Base-by-base conservation (phyloP, 2,113 vertebrate species). In the Chamaea fasciata region DNA sequence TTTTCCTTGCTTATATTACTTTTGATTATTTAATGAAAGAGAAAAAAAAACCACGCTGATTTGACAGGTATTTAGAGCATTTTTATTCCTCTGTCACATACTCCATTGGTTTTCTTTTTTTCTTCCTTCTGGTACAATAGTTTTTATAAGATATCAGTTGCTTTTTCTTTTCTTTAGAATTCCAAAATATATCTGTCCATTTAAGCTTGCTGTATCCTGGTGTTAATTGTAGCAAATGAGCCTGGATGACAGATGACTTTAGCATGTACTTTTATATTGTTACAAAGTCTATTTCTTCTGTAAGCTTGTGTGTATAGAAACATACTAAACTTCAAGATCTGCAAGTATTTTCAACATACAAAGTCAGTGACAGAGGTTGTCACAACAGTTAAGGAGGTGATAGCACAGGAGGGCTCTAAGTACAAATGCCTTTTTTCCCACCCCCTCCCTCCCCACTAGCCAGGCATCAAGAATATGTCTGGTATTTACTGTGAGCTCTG, bases 1-100 rank as follows among this genome's bases (percentile, higher is more conserved):
- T 64, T 41, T 96, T 83, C 88, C 62, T 82, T 97, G 57, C 75
- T 92, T 89, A 79, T 84, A 71, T 94, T 87, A 39, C 79, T 50
- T 94, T 96, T 92, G 81, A 56, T 89, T 81, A 78, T 42, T 74
- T 65, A 93, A 93, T 92, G 77, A 24, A 35, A 93, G 35, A 88
- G 39, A 83, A 96, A 96, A 91, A 69, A 21, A 70, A 90, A 95
- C n/a, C n/a, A 35, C 0, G 0, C 70, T 46, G 39, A 22, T 57
- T 89, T 85, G 68, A 21, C 69, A 77, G 57, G 59, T 52, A 28
- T 87, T 93, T 71, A 81, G 64, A 90, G 37, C 9, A n/a, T 62
- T 91, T 73, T 69, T 65, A 42, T 84, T 91, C 10, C 55, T 62
- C 23, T 69, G 39, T 46, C 15, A 10, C 22, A 2, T 59, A 9